Evolutionary conservation across 2,113 vertebrate species (phyloP), one percentile per base, ranked within the genome.

Genomic region (Channa argus): DNA sequence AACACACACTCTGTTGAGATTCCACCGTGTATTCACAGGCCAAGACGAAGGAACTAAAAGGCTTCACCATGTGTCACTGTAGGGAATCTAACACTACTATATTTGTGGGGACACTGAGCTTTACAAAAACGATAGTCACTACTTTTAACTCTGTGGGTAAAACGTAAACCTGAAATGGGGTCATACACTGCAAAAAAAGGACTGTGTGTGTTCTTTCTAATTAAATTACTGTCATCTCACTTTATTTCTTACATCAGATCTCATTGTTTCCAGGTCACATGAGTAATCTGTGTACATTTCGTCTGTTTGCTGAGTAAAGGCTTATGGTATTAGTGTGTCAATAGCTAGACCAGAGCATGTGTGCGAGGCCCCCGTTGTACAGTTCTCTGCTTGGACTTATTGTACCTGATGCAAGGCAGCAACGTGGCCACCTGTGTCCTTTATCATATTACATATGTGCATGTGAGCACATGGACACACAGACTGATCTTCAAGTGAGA

Each of bases 1-100:
- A 91, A 91, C 82, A 92, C 66, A 77, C 77, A 84, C 65, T 77
- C 76, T 83, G 89, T 91, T 59, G 66, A 84, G 82, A 81, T 71
- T 77, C 74, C 74, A 38, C 54, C 15, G 37, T 37, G 70, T 47
- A 33, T 67, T 74, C 58, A 66, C 36, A 44, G 66, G 53, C 63
- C 38, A 50, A 7, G 11, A 77, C 45, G 0, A 9, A 81, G 71
- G 77, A 83, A 81, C 78, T 71, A 76, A 53, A 83, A 82, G 0
- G 11, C 51, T 87, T 80, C 76, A 81, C 75, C 82, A 74, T 80
- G 72, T 73, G 58, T 54, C 69, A 49, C 82, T 53, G 71, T 15
- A 69, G 54, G 63, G 60, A 70, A 71, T 54, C 37, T 9, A 43
- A 49, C 39, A 34, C 24, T 33, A 11, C 15, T 63, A 52, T 50